Conservation (phyloP, 1,140 invertebrate species). For the Yoshiicerus persimilis region DNA sequence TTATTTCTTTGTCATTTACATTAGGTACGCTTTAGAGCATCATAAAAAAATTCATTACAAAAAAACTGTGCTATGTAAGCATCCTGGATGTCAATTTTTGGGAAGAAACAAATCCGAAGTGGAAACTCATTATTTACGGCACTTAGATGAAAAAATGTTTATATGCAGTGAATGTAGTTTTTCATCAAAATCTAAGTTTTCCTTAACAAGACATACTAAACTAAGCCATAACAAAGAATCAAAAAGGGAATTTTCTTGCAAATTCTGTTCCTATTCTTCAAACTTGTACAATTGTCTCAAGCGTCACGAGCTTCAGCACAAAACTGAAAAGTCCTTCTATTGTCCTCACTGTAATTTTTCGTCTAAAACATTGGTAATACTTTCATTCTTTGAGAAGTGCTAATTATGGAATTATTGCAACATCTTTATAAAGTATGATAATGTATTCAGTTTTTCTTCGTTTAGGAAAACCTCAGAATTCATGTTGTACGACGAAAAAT, state of each 20-base stretch:
- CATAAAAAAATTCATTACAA: conserved; percentile 29
- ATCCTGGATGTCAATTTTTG: conserved; percentile 15
- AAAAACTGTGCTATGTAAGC: neutral
- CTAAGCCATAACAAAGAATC: neutral
- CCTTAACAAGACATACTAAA: neutral
- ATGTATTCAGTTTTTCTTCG: neutral
- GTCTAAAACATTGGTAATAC: conserved; percentile 27
- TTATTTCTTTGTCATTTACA: neutral
- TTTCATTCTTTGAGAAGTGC: neutral
- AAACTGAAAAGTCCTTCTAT: neutral
- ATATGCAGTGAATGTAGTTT: conserved; percentile 9
- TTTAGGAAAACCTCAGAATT: conserved; percentile 27
- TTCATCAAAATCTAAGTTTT: neutral
- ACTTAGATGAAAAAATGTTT: neutral
- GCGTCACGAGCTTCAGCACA: conserved; percentile 6
- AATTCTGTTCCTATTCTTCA: neutral
- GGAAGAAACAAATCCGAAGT: conserved; percentile 23
- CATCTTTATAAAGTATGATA: neutral
- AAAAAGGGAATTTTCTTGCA: neutral
- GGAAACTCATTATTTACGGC: neutral
- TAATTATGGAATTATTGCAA: neutral
- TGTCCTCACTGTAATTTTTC: conserved; percentile 27
- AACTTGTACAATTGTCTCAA: conserved; percentile 8
- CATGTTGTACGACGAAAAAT: conserved; percentile 11
- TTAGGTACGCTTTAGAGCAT: neutral